Evolutionary conservation across 2,888 invertebrate genomes (phyloP), one percentile per base, ranked within the genome.

Genomic region (Megastigmus dorsalis): DNA sequence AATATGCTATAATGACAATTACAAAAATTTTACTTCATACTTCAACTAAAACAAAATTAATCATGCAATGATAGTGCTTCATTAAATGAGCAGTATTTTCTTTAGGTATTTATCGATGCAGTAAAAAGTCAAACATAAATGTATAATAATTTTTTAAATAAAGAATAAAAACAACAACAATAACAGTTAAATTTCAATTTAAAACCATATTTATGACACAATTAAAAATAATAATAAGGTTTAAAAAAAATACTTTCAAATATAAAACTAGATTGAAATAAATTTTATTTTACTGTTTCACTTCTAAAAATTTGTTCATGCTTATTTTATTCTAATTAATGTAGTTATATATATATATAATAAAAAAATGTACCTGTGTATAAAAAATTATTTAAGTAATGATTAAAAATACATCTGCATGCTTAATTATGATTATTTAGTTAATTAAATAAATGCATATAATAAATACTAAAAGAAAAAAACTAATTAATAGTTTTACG

Each of bases 1-100:
- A 85, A 85, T 66, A 85, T 82, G 79, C 84, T 85, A 80, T 4
- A 83, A 83, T 63, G 26, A 3, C n/a, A n/a, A n/a, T n/a, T n/a
- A n/a, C n/a, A n/a, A n/a, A n/a, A n/a, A n/a, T n/a, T n/a, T n/a
- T n/a, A n/a, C n/a, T n/a, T n/a, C n/a, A n/a, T n/a, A n/a, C n/a
- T n/a, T n/a, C n/a, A n/a, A n/a, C n/a, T n/a, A 30, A 23, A 7
- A 54, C 15, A 6, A 30, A n/a, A n/a, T n/a, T 30, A 20, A 10
- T 57, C 67, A 67, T 67, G 69, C 69, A 67, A 41, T 60, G 43
- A 48, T 33, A 43, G 52, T 68, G 59, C 48, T 45, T 65, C 18
- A 7, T 63, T 41, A n/a, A n/a, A n/a, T n/a, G n/a, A n/a, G n/a
- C 28, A 41, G 20, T 73, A 57, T 36, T 62, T 55, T 52, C 15